Evolutionary conservation across 2,113 vertebrate genomes (phyloP), one percentile per base, ranked within the genome.

Genomic region (Otus sunia): DNA sequence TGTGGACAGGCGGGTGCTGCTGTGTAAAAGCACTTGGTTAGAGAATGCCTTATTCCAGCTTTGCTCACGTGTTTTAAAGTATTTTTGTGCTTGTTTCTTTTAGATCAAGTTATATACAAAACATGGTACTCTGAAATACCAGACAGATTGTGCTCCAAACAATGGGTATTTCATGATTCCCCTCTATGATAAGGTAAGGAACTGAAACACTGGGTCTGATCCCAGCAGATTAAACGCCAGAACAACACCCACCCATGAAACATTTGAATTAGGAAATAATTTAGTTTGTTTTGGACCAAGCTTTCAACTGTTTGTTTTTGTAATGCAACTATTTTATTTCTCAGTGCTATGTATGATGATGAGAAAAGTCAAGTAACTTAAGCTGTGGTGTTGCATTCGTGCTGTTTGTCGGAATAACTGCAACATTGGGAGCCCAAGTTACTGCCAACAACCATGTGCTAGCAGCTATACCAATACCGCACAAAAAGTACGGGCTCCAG

Each of bases 81-180:
- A 16, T 1, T 2, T 41, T 11, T 18, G 2, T 75, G 12, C 56
- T 27, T 93, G 63, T 82, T 77, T 66, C 87, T 73, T 83, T 56
- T 97, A 99, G 99, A 99, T 99, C 85, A 99, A 99, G 96, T 37
- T 99, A 30, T 99, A 99, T 84, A 99, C 99, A 21, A 99, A 99
- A 78, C 99, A 99, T n/a, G 99, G 99, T 21, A 99, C 99, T 34
- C 96, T 99, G 96, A 99, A 99, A 86, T 99, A 99, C 96, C 99
- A 99, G 97, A 99, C 99, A 1, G 99, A 99, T 59, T 99, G 99
- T 72, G 99, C 99, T 72, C 99, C 99, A 11, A 99, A 99, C 97
- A 99, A 99, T 75, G 99, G 99, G 26, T 99, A 99, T 97, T 99
- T 99, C 97, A 99, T 99, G 99, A 99, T 99, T 97, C 99, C 99